Evolutionary conservation across 2,888 invertebrate species (phyloP).

Genomic region (Drosophila melanosoma): DNA sequence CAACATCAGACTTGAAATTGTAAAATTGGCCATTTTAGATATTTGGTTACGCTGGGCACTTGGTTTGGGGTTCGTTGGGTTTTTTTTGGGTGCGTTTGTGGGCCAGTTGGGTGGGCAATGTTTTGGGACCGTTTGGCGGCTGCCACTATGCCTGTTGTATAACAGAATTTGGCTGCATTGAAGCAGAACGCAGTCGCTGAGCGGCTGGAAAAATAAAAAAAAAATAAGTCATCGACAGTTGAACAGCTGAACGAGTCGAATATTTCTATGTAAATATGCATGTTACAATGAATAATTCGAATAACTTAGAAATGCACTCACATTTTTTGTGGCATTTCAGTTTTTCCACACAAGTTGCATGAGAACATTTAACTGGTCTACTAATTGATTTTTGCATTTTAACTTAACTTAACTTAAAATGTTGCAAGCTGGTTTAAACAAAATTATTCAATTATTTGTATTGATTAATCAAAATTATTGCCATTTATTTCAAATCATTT

Average conservation of each 20-base stretch:
- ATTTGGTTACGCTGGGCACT: constrained; percentile 71
- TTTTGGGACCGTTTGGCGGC: constrained; percentile 48
- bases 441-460: background rate
- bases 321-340: constrained; percentile 4
- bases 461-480: background rate
- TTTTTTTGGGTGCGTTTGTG: background rate
- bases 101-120: constrained; percentile 12
- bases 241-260: constrained; percentile 39
- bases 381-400: background rate
- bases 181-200: constrained; percentile 75
- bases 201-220: constrained; percentile 64
- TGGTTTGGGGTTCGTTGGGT: constrained; percentile 20
- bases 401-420: no score
- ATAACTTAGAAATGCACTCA: background rate
- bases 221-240: constrained; percentile 36
- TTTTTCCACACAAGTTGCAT: background rate
- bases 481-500: background rate
- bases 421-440: background rate
- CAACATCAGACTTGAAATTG: constrained; percentile 65
- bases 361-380: constrained; percentile 1
- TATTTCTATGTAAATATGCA: constrained; percentile 61
- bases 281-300: constrained; percentile 40
- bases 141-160: constrained; percentile 52
- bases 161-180: constrained; percentile 80
- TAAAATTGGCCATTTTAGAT: constrained; percentile 81